Conservation (phyloP, 2,113 vertebrate species). For the Saccopteryx leptura region DNA sequence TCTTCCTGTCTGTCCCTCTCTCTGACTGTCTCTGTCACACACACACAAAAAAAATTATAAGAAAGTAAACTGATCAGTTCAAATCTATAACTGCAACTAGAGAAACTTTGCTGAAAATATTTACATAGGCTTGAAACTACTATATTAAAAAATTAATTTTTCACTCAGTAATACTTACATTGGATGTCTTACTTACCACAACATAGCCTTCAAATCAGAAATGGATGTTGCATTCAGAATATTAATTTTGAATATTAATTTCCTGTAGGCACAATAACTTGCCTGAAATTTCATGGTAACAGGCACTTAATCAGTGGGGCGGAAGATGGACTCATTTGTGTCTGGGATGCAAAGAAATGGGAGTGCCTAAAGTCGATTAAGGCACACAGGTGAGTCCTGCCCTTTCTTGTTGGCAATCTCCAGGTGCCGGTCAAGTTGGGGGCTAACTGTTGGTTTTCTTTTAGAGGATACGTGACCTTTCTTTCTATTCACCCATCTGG, state of each 20-base stretch:
- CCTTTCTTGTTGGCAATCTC: not conserved
- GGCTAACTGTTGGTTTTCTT: slow-evolving; percentile 73
- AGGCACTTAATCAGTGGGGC: slow-evolving; percentile 96
- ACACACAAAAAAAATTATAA: no score
- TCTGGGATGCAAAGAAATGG: slow-evolving; percentile 98
- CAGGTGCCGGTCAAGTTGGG: no score
- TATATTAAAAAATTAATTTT: not conserved
- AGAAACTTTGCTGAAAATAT: not conserved
- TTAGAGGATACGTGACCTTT: slow-evolving; percentile 94
- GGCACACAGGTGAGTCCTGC: slow-evolving; percentile 95
- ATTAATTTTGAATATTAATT: not conserved
- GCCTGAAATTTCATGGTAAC: slow-evolving; percentile 95
- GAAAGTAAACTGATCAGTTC: not conserved
- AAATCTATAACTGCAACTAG: not conserved
- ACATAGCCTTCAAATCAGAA: not conserved
- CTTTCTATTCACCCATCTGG: slow-evolving; percentile 98
- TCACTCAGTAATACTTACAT: not conserved
- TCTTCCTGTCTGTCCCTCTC: no score
- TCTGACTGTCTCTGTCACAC: no score
- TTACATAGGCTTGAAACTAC: not conserved
- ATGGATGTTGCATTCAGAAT: not conserved
- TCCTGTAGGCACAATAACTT: slow-evolving; percentile 93
- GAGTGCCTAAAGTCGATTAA: slow-evolving; percentile 96
- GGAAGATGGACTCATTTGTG: slow-evolving; percentile 96
- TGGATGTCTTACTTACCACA: not conserved